Base-by-base conservation (phyloP, 2,113 vertebrate genomes). In the Alethe castanea region DNA sequence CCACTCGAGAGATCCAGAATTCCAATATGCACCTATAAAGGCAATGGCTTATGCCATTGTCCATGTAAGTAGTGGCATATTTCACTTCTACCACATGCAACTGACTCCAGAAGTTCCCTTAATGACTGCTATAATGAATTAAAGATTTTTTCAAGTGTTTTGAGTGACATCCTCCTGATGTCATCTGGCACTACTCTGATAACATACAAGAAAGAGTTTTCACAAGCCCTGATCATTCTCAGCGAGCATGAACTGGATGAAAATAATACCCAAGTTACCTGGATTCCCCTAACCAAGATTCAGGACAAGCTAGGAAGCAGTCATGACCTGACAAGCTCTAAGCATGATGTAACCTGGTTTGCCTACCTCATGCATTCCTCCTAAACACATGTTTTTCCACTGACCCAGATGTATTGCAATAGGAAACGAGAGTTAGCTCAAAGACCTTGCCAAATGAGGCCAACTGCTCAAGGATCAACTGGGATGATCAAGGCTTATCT, bases 321-420 rank as follows among this genome's bases (percentile, higher is more conserved):
- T 42, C 66, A n/a, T 8, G 71, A 93, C 85, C 81, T 91, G 85
- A 86, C 57, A 80, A 73, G 81, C 70, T 85, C 84, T 14, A 33
- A 87, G 66, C 38, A 73, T 94, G 94, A 95, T 69, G 78, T 87
- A 95, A 95, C 66, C 81, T 57, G 42, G 45, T 86, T 90, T 90
- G 81, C 62, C 74, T 87, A 74, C 53, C 50, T 95, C 87, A 65
- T 20, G 38, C 81, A 62, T 88, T 94, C 87, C 80, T 85, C 48
- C 76, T 35, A 45, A 97, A 96, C 61, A 82, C 87, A 59, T 86
- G 92, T 77, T 96, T 95, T 97, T 93, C 93, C 93, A 93, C 81
- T 94, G 90, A 97, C 87, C 89, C 85, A 93, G 59, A 95, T 95
- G 38, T 77, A 65, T 6, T 70, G 67, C 94, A 93, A 19, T 10